Evolutionary conservation across 1,140 invertebrate genomes (phyloP).

Genomic region (Euwallacea similis): DNA sequence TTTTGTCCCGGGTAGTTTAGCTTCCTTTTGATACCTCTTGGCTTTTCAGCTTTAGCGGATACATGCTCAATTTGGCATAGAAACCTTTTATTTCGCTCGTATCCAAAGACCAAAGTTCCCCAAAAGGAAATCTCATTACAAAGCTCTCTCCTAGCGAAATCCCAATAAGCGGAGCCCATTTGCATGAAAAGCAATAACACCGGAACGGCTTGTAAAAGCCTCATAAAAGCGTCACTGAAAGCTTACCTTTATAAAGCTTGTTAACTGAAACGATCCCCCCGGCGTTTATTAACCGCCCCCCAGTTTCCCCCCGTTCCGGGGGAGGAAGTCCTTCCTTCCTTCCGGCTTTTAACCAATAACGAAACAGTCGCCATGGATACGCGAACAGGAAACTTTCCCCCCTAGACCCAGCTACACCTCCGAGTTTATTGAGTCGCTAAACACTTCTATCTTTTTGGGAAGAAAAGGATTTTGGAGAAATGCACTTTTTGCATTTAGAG

Average conservation of each 20-base stretch:
- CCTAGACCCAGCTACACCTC: background rate
- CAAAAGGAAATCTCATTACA: too few relatives aligned
- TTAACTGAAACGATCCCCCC: slow-evolving; percentile 27
- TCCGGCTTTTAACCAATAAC: slow-evolving; percentile 44
- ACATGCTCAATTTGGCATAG: too few relatives aligned
- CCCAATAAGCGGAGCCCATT: background rate
- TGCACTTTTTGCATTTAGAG: too few relatives aligned
- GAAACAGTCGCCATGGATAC: slow-evolving; percentile 28
- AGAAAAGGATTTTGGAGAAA: too few relatives aligned
- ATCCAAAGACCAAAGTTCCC: too few relatives aligned
- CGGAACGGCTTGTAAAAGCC: background rate
- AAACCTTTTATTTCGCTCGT: too few relatives aligned
- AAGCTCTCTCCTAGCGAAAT: too few relatives aligned
- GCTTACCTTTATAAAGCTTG: slow-evolving; percentile 34
- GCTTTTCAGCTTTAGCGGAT: too few relatives aligned
- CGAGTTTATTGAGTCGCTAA: too few relatives aligned
- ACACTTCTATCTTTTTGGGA: too few relatives aligned
- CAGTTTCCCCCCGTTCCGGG: slow-evolving; percentile 10
- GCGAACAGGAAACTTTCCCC: slow-evolving; percentile 27
- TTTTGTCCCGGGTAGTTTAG: background rate
- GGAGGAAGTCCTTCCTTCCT: slow-evolving; percentile 41
- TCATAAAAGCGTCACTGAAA: slow-evolving; percentile 20
- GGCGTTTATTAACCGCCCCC: slow-evolving; percentile 7
- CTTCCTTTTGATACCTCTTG: too few relatives aligned
- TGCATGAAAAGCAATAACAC: slow-evolving; percentile 18